Evolutionary conservation across 1,140 invertebrate species (phyloP), one percentile per base, ranked within the genome.

Genomic region (Bombyx mandarina): DNA sequence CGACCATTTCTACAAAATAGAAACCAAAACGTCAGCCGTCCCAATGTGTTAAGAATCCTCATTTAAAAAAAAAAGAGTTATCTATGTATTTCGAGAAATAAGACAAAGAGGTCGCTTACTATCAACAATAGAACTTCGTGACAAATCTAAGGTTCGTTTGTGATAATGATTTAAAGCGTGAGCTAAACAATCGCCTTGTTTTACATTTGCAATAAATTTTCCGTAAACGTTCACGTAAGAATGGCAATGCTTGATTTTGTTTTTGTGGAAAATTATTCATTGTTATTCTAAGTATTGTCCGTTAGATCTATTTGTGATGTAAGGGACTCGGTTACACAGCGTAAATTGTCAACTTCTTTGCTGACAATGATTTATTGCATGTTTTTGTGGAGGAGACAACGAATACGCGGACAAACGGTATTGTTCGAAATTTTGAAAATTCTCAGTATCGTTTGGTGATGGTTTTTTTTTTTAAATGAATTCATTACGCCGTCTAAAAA

Each of bases 351-450:
- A 77, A 71, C 66, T 60, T 63, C 55, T 63, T 80, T 69, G 73
- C 73, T 73, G 71, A 73, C 72, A 69, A 62, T 77, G 77, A 86
- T 83, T 81, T 77, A 82, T 80, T 56, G 58, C 61, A 74, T 59
- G 56, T 61, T 75, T 82, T 74, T 56, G 66, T 50, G 67, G 59
- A 61, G 22, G 44, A 63, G 56, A 66, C 53, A 52, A 60, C 42
- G 58, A 26, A 60, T 58, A 56, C 64, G 65, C 66, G 66, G 67
- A 71, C 61, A 64, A 54, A 67, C 58, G 52, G 52, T 54, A 62
- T 65, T 67, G 60, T 63, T 62, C 12, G 50, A 54, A 22, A 46
- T 54, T 6, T 45, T 44, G 7, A 43, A 54, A 45, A 26, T 45
- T 54, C 7, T 45, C 53, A 45, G 26, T 54, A 54, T 22, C 26